Evolutionary conservation across 2,888 invertebrate genomes (phyloP), one percentile per base, ranked within the genome.

Genomic region (Dryococelus australis): DNA sequence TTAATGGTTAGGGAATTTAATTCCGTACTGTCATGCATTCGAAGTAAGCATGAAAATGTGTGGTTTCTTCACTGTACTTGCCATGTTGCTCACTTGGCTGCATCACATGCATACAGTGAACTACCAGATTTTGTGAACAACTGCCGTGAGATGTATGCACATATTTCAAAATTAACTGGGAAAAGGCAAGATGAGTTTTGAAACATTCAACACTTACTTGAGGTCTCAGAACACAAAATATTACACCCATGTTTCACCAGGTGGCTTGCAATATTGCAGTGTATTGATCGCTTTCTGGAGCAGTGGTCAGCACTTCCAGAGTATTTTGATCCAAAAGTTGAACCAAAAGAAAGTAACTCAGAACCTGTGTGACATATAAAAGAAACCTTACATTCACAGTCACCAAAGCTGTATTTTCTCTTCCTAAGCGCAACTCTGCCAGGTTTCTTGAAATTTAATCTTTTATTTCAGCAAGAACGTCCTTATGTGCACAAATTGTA

Each of bases 11-110:
- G 27, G 5, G 81, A 81, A 35, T 35, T 81, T 81, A 81, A 26
- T 81, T 81, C 81, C 26, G 81, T 81, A 12, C 26, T 81, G 35
- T 81, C 81, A 27, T 10, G 81, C 27, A 35, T 81, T 35, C 27
- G 81, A 81, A 5, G 20, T 16, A 65, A 86, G n/a, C 80, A 86
- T 80, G 43, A 28, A 28, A 79, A 65, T 79, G 86, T 86, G 27
- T 86, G 86, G 86, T 86, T 86, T n/a, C 86, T 86, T 65, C 65
- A 65, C 16, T 65, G 65, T 20, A 35, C 86, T 27, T 86, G 86
- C 80, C 86, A 86, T 43, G 86, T 79, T 13, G 86, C 86, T 13
- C 86, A 86, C 43, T 78, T 86, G 26, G 86, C 79, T 79, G 86
- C 86, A 86, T 86, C 86, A 12, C 80, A 86, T 79, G 86, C 86